Base-by-base conservation (phyloP, 1,140 invertebrate species). In the Drosophila ironensis region DNA sequence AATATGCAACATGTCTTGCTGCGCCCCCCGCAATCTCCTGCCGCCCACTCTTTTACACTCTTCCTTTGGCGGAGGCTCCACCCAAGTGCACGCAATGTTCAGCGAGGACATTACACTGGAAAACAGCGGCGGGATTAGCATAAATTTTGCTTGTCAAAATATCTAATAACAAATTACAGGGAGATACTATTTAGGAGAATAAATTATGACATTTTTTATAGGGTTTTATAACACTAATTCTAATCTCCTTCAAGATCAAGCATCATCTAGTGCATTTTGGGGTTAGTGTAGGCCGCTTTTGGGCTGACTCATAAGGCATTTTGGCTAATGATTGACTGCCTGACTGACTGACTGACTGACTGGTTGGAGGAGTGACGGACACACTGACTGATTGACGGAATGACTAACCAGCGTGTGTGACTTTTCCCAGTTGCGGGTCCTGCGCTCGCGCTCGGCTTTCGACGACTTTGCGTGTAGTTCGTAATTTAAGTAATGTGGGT, bases 401-500 rank as follows among this genome's bases (percentile, higher is more conserved):
- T 69, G 46, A 69, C 71, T 37, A 59, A 67, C 53, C 73, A 76
- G 64, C 54, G 67, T 68, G 53, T 72, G 73, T 53, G 73, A 56
- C 63, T 78, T 71, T 78, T 63, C 56, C 59, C 48, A 77, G 53
- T 67, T 72, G 22, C 47, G 37, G 14, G 40, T 41, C 46, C 27
- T 61, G 37, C 25, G 41, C 38, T 9, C 6, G 14, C n/a, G 30
- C 22, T 37, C 37, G 57, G 33, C 33, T 63, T 53, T 37, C 47
- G 59, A 20, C 56, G 76, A 70, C 60, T 70, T 86, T 87, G 82
- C 82, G 82, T 87, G 82, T 77, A 87, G 77, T 66, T 81, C 45
- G 66, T 72, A 87, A 87, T 74, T 87, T 87, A 87, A 78, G 76
- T 69, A 71, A 87, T 76, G 57, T 87, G 81, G 80, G 81, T 86